Conservation (phyloP, 2,888 invertebrate species). For the Ditylenchus weischeri region DNA sequence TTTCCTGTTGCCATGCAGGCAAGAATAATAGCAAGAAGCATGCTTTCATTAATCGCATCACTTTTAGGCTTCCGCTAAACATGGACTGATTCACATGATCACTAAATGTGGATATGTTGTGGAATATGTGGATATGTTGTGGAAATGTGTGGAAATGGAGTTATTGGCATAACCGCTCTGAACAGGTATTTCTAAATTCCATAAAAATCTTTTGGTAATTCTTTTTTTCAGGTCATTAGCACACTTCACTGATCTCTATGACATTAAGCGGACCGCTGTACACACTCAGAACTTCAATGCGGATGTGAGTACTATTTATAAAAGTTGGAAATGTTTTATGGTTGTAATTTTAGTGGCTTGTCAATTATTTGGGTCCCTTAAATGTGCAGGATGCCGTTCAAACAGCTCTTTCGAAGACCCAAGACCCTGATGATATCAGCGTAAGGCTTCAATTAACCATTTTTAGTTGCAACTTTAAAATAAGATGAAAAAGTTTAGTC, state of each 20-base stretch:
- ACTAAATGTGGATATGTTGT: constrained; percentile 97
- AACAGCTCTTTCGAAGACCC: constrained; percentile 89
- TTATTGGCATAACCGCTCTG: constrained; percentile 78
- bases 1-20: constrained; percentile 99
- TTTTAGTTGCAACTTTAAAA: too few relatives aligned
- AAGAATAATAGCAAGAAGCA: constrained; percentile 1
- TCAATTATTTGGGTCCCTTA: constrained; percentile 93
- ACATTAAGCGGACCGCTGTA: constrained; percentile 76
- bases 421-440: constrained; percentile 98
- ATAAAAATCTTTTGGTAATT: not conserved
- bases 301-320: constrained; percentile 16
- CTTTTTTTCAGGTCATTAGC: constrained; percentile 77
- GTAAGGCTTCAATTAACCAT: constrained; percentile 63
- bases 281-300: constrained; percentile 36
- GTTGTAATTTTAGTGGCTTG: constrained; percentile 72
- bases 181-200: constrained; percentile 63
- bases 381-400: constrained; percentile 98
- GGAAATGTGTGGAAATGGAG: constrained; percentile 89
- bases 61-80: constrained; percentile 78
- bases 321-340: constrained; percentile 5
- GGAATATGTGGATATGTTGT: too few relatives aligned
- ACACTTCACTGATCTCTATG: constrained; percentile 97
- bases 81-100: constrained; percentile 93
- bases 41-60: too few relatives aligned
- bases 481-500: too few relatives aligned